Conservation (phyloP, 2,113 vertebrate genomes). For the human (Homo sapiens) region GRCh38 chr12:1975501-1976000, state of each 20-base stretch:
- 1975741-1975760: neutral
- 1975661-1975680: neutral
- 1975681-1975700: neutral
- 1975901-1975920: neutral
- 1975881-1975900: neutral
- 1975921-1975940: neutral
- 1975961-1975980: neutral
- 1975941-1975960: neutral
- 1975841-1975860: neutral
- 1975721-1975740: neutral
- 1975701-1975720: neutral
- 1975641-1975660: neutral
- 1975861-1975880: neutral
- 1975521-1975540: neutral
- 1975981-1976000: neutral
- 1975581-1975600: constrained; percentile 6
- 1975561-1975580: constrained; percentile 45
- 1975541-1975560: constrained; percentile 6
- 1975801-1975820: neutral
- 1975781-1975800: neutral
- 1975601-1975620: constrained; percentile 28
- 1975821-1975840: neutral
- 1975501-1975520: neutral
- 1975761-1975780: neutral
- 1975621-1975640: neutral